These are phyloP conservation scores for Apoderus coryli DNA, from an alignment of 2,888 invertebrate species.

Conservation along the genomic window DNA sequence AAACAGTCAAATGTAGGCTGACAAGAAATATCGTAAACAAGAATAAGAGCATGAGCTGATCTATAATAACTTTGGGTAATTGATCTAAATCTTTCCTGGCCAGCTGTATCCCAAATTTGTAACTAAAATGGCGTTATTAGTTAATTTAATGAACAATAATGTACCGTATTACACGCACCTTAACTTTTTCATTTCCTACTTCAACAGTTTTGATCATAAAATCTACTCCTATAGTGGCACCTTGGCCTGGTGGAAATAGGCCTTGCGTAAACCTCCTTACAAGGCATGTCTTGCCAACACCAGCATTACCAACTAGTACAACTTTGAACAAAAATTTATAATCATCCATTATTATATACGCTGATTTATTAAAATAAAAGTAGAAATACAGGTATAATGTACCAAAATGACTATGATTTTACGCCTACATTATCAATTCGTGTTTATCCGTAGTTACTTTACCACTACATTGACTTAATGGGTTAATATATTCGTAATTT, in stretches of 20 bases:
- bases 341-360: constrained; percentile 96
- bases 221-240: constrained; percentile 97
- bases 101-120: constrained; percentile 99
- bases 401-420: too few relatives aligned
- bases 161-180: constrained; percentile 46
- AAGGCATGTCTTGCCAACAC: constrained; percentile 95
- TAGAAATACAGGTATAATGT: too few relatives aligned
- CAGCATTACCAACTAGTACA: constrained; percentile 94
- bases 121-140: constrained; percentile 42
- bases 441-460: too few relatives aligned
- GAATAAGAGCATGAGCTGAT: constrained; percentile 90
- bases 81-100: constrained; percentile 90
- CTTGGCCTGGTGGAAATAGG: constrained; percentile 94
- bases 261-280: constrained; percentile 96
- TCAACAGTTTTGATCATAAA: constrained; percentile 99
- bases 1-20: constrained; percentile 96
- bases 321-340: constrained; percentile 99
- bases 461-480: too few relatives aligned
- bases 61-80: constrained; percentile 97
- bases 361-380: too few relatives aligned
- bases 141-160: neutral
- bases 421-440: too few relatives aligned
- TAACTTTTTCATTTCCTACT: constrained; percentile 89
- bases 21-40: constrained; percentile 95
- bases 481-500: too few relatives aligned